Evolutionary conservation across 2,797 vertebrate genomes (phyloP), one percentile per base, ranked within the genome.

Genomic region (Adelosebastes latens): DNA sequence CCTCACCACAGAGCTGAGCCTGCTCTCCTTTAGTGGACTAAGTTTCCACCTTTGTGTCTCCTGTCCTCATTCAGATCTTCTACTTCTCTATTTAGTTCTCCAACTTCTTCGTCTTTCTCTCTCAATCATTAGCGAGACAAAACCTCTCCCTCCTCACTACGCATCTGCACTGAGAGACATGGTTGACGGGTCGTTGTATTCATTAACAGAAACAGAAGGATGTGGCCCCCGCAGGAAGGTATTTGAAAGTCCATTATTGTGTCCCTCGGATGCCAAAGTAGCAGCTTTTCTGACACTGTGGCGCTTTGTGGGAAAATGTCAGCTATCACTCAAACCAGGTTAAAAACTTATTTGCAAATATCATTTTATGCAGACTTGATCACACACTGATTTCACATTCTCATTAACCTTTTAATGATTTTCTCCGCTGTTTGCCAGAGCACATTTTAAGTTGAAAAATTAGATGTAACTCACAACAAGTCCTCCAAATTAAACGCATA

Each of bases 181-280:
- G 79, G 56, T 8, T 81, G 66, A 53, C 6, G 9, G 60, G 39
- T 69, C 67, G 18, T 3, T 36, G 52, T 32, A 25, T 66, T 83
- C 60, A 76, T 75, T 75, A 75, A 63, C 52, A 36, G 59, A 61
- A 70, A 32, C 22, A 56, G n/a, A 59, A 32, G 56, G 53, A 77
- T 34, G 66, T 13, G 39, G 34, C 29, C 62, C 10, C 36, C 49
- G 72, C 76, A 79, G 61, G 75, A 71, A 61, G 25, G 70, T 59
- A 53, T 82, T 71, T 83, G 20, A 79, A 76, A 83, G 61, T 81
- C 69, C 68, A 77, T 84, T 86, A 70, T 22, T 61, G 55, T 18
- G 3, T 55, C 75, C 53, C 27, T 22, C 62, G 58, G 66, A 75
- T 22, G 71, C 49, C 64, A 52, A 42, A 68, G 39, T 18, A 20